Evolutionary conservation across 2,888 invertebrate species (phyloP), one percentile per base, ranked within the genome.

Genomic region (Macaria notata): DNA sequence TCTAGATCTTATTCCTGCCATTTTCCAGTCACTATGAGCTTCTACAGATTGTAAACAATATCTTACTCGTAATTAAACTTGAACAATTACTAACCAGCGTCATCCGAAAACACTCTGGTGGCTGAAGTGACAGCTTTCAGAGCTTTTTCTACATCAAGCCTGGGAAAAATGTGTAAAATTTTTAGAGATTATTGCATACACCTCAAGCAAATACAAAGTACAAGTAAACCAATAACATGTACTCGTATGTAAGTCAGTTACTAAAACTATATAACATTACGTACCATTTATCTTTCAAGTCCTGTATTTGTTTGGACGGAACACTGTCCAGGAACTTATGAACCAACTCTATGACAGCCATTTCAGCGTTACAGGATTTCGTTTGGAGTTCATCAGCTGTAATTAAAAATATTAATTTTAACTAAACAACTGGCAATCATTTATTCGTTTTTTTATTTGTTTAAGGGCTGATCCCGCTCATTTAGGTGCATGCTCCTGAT

Each of bases 261-360:
- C 4, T 19, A 29, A 29, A 44, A 44, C 19, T 41, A 19, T 6
- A 7, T 29, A 31, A n/a, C 4, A 3, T 19, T 31, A 31, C 4
- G 46, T 76, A 88, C 95, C 93, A 95, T 61, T 92, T 92, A 76
- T 92, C 93, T 75, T 93, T 94, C 55, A 92, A 82, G 71, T 87
- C 92, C 65, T 92, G 89, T 54, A 93, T 92, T 66, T 84, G 92
- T 60, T 92, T 93, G 61, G 93, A 93, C 60, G 88, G 93, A 52
- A 94, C 93, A 38, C 93, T 92, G 33, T 92, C 92, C 59, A 96
- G 86, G 72, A 97, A 96, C 83, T 95, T 95, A 66, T 96, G 93
- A 31, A 97, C 94, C 38, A 97, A 91, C 68, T 95, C 95, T 44
- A 95, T 94, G 0, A 95, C 96, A 33, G 96, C 95, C 61, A 94